Evolutionary conservation across 2,113 vertebrate species (phyloP).

Genomic region (Melanotaenia duboulayi): DNA sequence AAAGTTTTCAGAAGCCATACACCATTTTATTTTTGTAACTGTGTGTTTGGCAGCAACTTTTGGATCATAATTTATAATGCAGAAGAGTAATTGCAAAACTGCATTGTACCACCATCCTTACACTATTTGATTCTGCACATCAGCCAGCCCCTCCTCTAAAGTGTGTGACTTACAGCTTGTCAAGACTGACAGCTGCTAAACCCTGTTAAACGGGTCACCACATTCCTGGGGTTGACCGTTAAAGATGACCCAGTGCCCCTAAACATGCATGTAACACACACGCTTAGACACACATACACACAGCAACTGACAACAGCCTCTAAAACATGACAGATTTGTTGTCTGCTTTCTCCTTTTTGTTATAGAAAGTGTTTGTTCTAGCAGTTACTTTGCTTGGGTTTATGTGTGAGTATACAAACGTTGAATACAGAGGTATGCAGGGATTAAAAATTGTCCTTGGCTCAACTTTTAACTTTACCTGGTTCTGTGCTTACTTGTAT

Average conservation of each 20-base stretch:
- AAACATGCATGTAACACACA: conserved; percentile 26
- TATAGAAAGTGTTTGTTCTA: conserved; percentile 35
- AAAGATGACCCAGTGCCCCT: conserved; percentile 64
- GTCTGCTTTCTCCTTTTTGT: conserved; percentile 16
- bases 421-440: conserved; percentile 17
- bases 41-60: not conserved
- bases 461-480: not conserved
- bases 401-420: conserved; percentile 27
- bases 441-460: conserved; percentile 10
- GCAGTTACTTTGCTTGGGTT: conserved; percentile 26
- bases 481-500: conserved; percentile 12
- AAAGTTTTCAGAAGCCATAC: too few species aligned
- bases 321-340: conserved; percentile 66
- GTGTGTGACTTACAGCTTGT: conserved; percentile 68
- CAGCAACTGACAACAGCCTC: conserved; percentile 24
- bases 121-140: conserved; percentile 5
- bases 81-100: not conserved
- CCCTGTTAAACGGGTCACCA: conserved; percentile 69
- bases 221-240: conserved; percentile 73
- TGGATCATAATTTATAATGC: not conserved
- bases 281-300: conserved; percentile 23
- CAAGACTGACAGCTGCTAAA: conserved; percentile 75
- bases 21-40: not conserved
- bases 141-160: not conserved
- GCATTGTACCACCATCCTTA: not conserved